Conservation (phyloP, 2,113 vertebrate species). For the Erythrolamprus reginae region DNA sequence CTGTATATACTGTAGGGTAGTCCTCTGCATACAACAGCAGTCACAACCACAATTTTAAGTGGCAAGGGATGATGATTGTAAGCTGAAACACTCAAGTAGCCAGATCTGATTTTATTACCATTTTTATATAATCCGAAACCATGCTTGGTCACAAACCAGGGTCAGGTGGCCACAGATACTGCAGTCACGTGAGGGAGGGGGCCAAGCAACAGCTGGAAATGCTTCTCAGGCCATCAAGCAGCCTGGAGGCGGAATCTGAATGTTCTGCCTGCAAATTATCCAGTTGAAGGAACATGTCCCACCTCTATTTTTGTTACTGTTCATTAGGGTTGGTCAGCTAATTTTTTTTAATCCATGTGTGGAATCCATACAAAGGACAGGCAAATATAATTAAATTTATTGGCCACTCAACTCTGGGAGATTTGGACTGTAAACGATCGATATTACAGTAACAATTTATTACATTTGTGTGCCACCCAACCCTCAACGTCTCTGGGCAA, state of each 20-base stretch:
- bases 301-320: neutral
- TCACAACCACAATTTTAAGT: neutral
- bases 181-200: neutral
- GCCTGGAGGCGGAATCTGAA: neutral
- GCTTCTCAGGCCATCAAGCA: neutral
- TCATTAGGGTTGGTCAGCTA: neutral
- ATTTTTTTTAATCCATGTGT: neutral
- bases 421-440: neutral
- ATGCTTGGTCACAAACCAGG: neutral
- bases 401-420: neutral
- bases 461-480: neutral
- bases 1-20: neutral
- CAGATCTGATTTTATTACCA: neutral
- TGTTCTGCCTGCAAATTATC: neutral
- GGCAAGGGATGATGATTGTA: neutral
- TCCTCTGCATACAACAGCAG: neutral
- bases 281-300: neutral
- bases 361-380: neutral
- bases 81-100: neutral
- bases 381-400: neutral
- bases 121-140: neutral
- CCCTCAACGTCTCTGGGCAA: neutral
- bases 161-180: neutral
- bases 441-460: neutral
- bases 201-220: neutral